Evolutionary conservation across 1,140 invertebrate species (phyloP).

Genomic region (Lucilia sericata): DNA sequence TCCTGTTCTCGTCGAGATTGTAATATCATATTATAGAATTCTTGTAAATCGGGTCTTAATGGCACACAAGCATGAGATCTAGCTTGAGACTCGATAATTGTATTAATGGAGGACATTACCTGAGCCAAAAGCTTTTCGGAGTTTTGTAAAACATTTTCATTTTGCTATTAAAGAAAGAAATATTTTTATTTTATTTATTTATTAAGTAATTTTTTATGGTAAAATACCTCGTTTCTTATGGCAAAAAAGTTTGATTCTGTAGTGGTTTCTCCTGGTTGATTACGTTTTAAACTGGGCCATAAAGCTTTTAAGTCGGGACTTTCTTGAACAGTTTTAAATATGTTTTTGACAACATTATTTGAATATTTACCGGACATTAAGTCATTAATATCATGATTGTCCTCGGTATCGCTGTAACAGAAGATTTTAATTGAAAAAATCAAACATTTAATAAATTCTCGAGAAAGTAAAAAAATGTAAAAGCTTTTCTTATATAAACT

Average conservation of each 20-base stretch:
- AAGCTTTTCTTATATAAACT: too few species aligned
- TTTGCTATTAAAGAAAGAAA: background rate
- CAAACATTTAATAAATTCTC: too few species aligned
- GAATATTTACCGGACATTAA: conserved; percentile 40
- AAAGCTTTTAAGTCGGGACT: conserved; percentile 45
- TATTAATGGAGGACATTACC: conserved; percentile 56
- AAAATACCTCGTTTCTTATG: conserved; percentile 35
- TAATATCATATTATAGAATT: conserved; percentile 59
- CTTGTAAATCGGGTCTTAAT: conserved; percentile 54
- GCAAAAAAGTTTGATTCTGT: background rate
- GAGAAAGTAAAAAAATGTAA: too few species aligned
- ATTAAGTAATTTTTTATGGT: background rate
- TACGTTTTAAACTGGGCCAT: conserved; percentile 43
- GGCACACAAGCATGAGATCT: conserved; percentile 54
- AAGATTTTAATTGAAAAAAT: too few species aligned
- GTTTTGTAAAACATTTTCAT: conserved; percentile 46
- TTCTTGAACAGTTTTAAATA: conserved; percentile 38
- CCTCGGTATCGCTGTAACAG: background rate
- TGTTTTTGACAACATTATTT: conserved; percentile 39
- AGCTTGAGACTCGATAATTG: conserved; percentile 59
- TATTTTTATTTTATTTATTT: background rate
- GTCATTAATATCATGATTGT: background rate
- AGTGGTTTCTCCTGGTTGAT: background rate
- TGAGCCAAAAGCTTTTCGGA: conserved; percentile 56
- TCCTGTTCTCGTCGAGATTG: conserved; percentile 52